Evolutionary conservation across 1,140 invertebrate genomes (phyloP), one percentile per base, ranked within the genome.

Genomic region (Saxidomus purpurata): DNA sequence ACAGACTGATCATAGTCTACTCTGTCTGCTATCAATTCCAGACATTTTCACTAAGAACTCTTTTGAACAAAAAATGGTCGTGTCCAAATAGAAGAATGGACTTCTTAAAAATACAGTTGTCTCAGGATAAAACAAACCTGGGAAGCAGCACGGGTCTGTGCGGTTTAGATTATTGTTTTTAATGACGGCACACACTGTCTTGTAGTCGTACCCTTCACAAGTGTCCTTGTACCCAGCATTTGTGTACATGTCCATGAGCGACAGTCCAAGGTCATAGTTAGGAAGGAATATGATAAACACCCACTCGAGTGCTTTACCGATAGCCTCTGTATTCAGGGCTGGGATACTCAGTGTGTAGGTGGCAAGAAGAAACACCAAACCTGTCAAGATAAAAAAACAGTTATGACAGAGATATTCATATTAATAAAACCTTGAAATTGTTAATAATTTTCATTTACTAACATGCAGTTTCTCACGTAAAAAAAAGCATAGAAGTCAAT

Each of bases 201-300:
- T 76, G 69, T 81, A 85, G 15, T 63, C 49, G 15, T 52, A 74
- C 31, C 0, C 28, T 36, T 92, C 82, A 69, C 94, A 94, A 0
- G 47, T 49, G 15, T 93, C 84, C 25, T 87, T 74, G 49, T 91
- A 92, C 1, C 90, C 79, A 55, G 94, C 94, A 90, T 96, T 96
- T 38, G 94, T 94, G 90, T 96, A 96, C 19, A 95, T 91, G 76
- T 94, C 93, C 90, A 93, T 94, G 36, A 95, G 90, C 9, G 90
- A 89, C 47, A 91, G 91, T 36, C 94, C 94, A 43, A 95, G 90
- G 36, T 91, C 92, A 85, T 93, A 96, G 84, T 95, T 93, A 2
- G 95, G 95, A 52, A 95, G 93, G 3, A 95, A 49, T 17, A 92
- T 76, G 96, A 95, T 86, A 89, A 95, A 95, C 34, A 94, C 92